Base-by-base conservation (phyloP, 2,113 vertebrate genomes). In the Hydrochoerus hydrochaeris region DNA sequence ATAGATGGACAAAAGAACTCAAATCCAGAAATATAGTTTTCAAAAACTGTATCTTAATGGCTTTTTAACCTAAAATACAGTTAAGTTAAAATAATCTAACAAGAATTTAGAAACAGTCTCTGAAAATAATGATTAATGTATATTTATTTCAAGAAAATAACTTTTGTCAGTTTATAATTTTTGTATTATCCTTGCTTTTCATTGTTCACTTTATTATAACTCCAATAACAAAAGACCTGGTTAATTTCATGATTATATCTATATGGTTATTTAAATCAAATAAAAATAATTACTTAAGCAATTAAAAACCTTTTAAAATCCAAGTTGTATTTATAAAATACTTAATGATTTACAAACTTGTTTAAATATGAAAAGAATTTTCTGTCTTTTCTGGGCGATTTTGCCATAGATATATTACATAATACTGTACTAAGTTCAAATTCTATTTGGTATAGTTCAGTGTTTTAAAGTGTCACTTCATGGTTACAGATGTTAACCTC, bases 341-440 rank as follows among this genome's bases (percentile, higher is more conserved):
- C 19, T 95, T 95, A 83, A 91, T 41, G 28, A 52, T 81, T 93
- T 78, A 81, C 71, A 97, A 85, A 92, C 87, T 58, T 91, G 5
- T 73, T 94, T 97, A 93, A 85, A 95, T 91, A 67, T 46, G 35
- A 35, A 85, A 96, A 87, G 16, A 77, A 87, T 94, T 94, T 85
- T 92, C 30, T 71, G 49, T 85, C 85, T 82, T 88, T 95, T 78
- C 41, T 86, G 75, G 17, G 54, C 95, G 85, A 78, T 82, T 77
- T 91, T 94, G 67, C 32, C 60, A 86, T 17, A 94, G 85, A 85
- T 6, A 26, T 38, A 84, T 97, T 97, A 95, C 89, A 81, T 75
- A 95, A 96, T 49, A 46, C 32, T 93, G 22, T 67, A 26, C 54
- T 62, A 88, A 93, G 57, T 96, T 95, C 84, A 96, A 81, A 46